Percentiles rank a stretch among this genome's conserved stretches.
Evolutionary conservation across 1,140 invertebrate species (phyloP).

Genomic region (Drosophila oshimai): DNA sequence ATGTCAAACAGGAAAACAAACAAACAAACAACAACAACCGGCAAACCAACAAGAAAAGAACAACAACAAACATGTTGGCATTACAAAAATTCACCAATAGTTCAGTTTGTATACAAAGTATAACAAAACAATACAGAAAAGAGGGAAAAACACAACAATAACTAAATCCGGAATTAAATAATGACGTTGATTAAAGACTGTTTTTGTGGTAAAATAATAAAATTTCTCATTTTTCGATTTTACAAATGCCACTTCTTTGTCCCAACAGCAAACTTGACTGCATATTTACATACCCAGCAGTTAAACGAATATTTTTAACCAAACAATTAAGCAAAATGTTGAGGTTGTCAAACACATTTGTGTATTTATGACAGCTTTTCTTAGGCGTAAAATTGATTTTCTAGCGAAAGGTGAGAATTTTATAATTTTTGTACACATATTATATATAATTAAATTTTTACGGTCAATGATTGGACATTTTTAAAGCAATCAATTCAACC

Average conservation of each 20-base stretch:
- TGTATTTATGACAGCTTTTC: too few relatives aligned
- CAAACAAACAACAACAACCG: constrained; percentile 7
- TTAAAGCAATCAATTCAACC: neutral
- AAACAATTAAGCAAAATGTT: neutral
- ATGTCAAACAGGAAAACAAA: constrained; percentile 49
- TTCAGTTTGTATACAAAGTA: constrained; percentile 45
- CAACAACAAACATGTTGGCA: constrained; percentile 18
- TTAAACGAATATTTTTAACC: neutral
- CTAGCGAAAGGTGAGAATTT: neutral
- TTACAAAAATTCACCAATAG: constrained; percentile 49
- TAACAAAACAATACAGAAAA: constrained; percentile 38
- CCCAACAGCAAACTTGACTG: neutral
- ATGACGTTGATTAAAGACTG: constrained; percentile 14
- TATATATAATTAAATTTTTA: neutral
- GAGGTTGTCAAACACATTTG: neutral
- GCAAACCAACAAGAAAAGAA: neutral
- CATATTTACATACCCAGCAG: neutral
- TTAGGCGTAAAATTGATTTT: neutral
- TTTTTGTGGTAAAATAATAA: constrained; percentile 4
- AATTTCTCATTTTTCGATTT: neutral
- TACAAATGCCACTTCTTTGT: neutral
- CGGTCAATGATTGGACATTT: neutral
- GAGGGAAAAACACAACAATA: constrained; percentile 5
- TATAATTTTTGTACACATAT: neutral
- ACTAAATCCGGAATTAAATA: constrained; percentile 16